A percentile compares a stretch with the other conserved stretches of the same genome.
Conservation (phyloP, 2,113 vertebrate species). For the Xenopus borealis region DNA sequence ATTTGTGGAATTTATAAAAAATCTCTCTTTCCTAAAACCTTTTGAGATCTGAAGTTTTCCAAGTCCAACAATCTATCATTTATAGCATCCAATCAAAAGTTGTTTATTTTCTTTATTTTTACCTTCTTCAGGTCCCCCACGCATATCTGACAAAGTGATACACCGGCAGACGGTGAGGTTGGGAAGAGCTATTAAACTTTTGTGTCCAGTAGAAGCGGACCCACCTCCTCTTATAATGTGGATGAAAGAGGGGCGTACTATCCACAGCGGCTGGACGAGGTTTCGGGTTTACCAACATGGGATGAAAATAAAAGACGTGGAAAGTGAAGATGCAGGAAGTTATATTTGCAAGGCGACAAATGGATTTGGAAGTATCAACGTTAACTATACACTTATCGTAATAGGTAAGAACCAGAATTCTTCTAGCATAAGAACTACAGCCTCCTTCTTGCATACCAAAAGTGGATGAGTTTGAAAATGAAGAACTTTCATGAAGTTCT, state of each 20-base stretch:
- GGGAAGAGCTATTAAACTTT: slow-evolving; percentile 88
- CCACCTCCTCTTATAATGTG: slow-evolving; percentile 95
- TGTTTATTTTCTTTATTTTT: neutral
- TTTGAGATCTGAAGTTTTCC: too few species aligned
- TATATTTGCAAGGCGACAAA: slow-evolving; percentile 97
- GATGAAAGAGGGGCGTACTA: slow-evolving; percentile 92
- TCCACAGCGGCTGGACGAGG: slow-evolving; percentile 92
- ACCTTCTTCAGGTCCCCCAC: slow-evolving; percentile 78
- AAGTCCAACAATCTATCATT: too few species aligned
- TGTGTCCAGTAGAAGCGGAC: slow-evolving; percentile 90
- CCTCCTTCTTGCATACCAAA: too few species aligned
- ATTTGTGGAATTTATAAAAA: too few species aligned
- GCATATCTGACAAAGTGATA: slow-evolving; percentile 81
- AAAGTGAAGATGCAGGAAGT: slow-evolving; percentile 83
- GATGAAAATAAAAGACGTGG: slow-evolving; percentile 90
- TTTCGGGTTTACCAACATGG: slow-evolving; percentile 85
- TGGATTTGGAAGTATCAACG: slow-evolving; percentile 90
- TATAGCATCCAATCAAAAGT: too few species aligned
- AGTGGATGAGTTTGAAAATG: too few species aligned
- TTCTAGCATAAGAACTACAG: too few species aligned
- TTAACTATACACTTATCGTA: slow-evolving; percentile 96
- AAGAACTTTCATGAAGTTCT: too few species aligned
- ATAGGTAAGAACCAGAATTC: slow-evolving; percentile 73
- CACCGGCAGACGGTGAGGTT: slow-evolving; percentile 84
- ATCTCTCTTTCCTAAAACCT: too few species aligned